phyloP scores from a whole-genome alignment of 1,140 invertebrate species.

The Drosophila yakuba region DNA sequence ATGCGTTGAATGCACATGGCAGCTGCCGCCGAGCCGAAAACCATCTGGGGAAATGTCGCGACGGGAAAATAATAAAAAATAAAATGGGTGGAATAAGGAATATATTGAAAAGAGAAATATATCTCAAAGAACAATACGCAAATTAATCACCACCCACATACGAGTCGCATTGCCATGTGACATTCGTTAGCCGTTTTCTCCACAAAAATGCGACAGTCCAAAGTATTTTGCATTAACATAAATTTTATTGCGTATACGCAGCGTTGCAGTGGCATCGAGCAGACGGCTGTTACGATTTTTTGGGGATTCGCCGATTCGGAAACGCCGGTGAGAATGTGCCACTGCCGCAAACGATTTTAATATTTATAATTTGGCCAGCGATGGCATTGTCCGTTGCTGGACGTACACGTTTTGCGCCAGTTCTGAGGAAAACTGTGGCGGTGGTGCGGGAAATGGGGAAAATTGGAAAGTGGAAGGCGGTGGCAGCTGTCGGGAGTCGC shows the following conservation, averaged over 20 bases:
- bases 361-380: constrained; percentile 67
- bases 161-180: constrained; percentile 11
- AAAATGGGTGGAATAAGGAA: constrained; percentile 9
- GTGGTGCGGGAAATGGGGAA: not conserved
- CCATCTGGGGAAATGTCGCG: constrained; percentile 33
- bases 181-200: constrained; percentile 60
- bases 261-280: constrained; percentile 42
- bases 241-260: constrained; percentile 79
- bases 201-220: constrained; percentile 79
- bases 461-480: constrained; percentile 17
- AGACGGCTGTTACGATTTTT: constrained; percentile 20
- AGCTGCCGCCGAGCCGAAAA: constrained; percentile 1
- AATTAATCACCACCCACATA: constrained; percentile 75
- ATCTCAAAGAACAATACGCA: constrained; percentile 71
- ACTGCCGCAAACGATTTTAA: constrained; percentile 55
- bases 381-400: constrained; percentile 57
- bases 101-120: constrained; percentile 26
- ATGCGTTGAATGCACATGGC: constrained; percentile 9
- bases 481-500: constrained; percentile 56
- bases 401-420: constrained; percentile 53
- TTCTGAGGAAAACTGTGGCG: not conserved
- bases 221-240: constrained; percentile 69
- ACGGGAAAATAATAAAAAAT: constrained; percentile 22
- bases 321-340: constrained; percentile 22
- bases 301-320: not conserved